phyloP scores from a whole-genome alignment of 1,140 invertebrate species.

The Pseudomyrmex pallidus region DNA sequence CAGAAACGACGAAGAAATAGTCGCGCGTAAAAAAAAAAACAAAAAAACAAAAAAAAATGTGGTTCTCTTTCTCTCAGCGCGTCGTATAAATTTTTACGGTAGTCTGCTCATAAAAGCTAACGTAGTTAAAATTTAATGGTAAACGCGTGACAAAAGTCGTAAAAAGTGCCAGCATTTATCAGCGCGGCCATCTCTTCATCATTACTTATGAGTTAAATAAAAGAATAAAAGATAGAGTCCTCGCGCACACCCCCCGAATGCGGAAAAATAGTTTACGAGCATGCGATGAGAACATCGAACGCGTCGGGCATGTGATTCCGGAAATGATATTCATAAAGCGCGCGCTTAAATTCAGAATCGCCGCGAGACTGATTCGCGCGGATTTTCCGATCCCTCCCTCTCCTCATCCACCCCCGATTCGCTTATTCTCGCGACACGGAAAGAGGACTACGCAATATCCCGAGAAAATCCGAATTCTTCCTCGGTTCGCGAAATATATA shows the following conservation, averaged over 20 bases:
- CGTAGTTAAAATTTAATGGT: slow-evolving; percentile 49
- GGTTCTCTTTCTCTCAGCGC: not conserved
- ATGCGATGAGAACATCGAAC: slow-evolving; percentile 21
- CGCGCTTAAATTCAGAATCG: not conserved
- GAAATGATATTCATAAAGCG: slow-evolving; percentile 20
- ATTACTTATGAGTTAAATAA: slow-evolving; percentile 35
- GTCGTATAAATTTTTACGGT: slow-evolving; percentile 33
- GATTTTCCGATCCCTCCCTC: slow-evolving; percentile 1
- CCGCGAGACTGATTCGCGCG: slow-evolving; percentile 25
- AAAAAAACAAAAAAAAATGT: too few species aligned
- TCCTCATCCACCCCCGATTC: not conserved
- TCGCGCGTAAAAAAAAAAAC: too few species aligned
- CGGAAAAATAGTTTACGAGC: too few species aligned
- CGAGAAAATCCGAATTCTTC: slow-evolving; percentile 3
- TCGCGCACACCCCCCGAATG: not conserved
- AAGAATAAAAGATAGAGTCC: not conserved
- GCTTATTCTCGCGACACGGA: slow-evolving; percentile 25
- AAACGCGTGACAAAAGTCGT: slow-evolving; percentile 46
- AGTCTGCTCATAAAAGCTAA: slow-evolving; percentile 32
- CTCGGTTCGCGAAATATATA: not conserved
- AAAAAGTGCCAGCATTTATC: slow-evolving; percentile 43
- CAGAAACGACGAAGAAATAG: not conserved
- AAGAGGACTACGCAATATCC: not conserved
- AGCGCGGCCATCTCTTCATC: slow-evolving; percentile 3
- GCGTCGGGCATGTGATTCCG: not conserved